These are phyloP conservation scores for Megaceryle alcyon DNA, from an alignment of 2,797 vertebrate species.

Conservation along the genomic window DNA sequence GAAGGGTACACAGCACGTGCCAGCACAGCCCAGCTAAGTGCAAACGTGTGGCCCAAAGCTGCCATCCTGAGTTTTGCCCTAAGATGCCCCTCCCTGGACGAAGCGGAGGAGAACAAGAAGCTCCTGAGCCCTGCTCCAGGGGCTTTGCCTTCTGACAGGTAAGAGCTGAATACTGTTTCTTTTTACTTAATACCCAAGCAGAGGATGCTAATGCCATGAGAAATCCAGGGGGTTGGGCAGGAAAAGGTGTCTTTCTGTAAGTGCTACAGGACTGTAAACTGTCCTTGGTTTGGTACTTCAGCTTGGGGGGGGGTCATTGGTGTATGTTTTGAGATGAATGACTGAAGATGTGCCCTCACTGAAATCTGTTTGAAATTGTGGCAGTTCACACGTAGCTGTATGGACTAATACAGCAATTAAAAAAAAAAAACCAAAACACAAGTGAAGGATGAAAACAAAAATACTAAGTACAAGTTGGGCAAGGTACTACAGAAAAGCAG, in stretches of 20 bases:
- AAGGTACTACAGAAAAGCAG: not conserved
- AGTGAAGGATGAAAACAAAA: not conserved
- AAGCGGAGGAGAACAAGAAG: not conserved
- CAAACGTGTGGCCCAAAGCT: not conserved
- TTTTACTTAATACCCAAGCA: not conserved
- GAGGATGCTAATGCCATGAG: not conserved
- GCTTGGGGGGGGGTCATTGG: not conserved
- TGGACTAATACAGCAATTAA: not conserved
- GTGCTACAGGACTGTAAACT: not conserved
- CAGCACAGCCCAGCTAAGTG: not conserved
- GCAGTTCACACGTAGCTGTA: rapidly evolving
- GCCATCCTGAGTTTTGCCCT: too few species aligned
- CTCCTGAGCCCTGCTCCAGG: not conserved
- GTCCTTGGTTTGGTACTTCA: not conserved
- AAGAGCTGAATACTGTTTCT: not conserved
- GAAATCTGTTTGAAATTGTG: not conserved
- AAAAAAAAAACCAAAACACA: not conserved
- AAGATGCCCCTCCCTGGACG: not conserved
- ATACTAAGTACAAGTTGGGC: not conserved
- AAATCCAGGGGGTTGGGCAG: not conserved
- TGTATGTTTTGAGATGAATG: not conserved
- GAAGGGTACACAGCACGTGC: not conserved
- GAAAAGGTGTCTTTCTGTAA: not conserved
- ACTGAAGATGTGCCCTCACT: not conserved
- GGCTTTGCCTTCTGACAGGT: not conserved